Evolutionary conservation across 2,888 invertebrate species (phyloP), one percentile per base, ranked within the genome.

Genomic region (Patella pellucida): DNA sequence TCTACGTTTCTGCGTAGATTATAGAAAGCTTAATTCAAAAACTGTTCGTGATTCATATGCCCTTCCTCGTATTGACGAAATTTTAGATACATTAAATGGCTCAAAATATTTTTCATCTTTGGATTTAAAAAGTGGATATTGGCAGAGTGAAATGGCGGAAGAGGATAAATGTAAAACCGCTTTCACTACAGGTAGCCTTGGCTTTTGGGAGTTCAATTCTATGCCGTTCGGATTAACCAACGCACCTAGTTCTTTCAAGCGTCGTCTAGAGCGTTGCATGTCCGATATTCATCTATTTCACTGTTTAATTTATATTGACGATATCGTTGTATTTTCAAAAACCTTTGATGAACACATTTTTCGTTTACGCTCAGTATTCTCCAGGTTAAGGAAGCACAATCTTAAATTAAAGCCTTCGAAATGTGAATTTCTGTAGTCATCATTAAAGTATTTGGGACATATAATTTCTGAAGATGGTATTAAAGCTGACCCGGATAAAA

Each of bases 231-330:
- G 83, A 15, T 74, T 84, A 9, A 76, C 72, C 68, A 81, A 83
- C 75, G 77, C 78, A 2, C 77, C 80, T 3, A 77, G 77, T 68
- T 67, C 73, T 11, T 84, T 83, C 69, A 77, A 81, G 68, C 69
- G 71, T 3, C 41, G 80, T 3, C 80, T 81, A 76, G 54, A 74
- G 15, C 54, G 69, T 14, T 76, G 82, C 12, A 70, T 84, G 16
- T n/a, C 77, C 12, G 75, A 72, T 27, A 27, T 83, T n/a, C n/a
- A n/a, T n/a, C n/a, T n/a, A n/a, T n/a, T n/a, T n/a, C n/a, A n/a
- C n/a, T 11, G 5, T 76, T 79, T 31, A 83, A 85, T 68, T 72
- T n/a, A 81, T 2, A 83, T 83, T 75, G 84, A n/a, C n/a, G n/a
- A 84, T 73, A 78, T 82, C 15, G 54, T 81, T 12, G 73, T 81